These are phyloP conservation scores for Clarias batrachus DNA, from an alignment of 2,113 vertebrate species.

Conservation along the genomic window DNA sequence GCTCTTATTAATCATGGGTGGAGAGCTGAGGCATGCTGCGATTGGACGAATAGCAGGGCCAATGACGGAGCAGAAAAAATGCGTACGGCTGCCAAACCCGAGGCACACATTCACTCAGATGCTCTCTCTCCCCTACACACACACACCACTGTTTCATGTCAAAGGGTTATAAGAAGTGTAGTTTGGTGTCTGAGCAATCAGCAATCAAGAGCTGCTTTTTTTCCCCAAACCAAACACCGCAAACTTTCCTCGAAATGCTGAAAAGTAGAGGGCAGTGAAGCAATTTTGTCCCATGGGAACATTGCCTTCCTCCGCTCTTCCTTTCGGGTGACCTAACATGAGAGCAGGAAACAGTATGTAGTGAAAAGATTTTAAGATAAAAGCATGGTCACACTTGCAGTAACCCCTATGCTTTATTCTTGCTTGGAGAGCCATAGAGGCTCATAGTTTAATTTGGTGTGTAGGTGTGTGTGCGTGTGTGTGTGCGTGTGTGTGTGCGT, in stretches of 20 bases:
- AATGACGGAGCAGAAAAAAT: conserved; percentile 41
- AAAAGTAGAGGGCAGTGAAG: neutral
- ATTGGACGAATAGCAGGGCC: conserved; percentile 44
- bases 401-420: conserved; percentile 17
- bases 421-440: conserved; percentile 1
- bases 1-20: conserved; percentile 36
- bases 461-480: conserved; percentile 17
- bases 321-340: neutral
- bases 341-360: conserved; percentile 15
- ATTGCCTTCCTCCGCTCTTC: neutral
- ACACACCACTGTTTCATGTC: conserved; percentile 16
- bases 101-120: conserved; percentile 2
- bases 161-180: conserved; percentile 13
- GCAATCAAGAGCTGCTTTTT: neutral
- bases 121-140: neutral
- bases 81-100: conserved; percentile 29
- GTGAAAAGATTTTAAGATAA: neutral
- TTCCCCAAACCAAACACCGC: neutral
- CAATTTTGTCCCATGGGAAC: neutral
- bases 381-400: neutral
- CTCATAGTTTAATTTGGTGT: conserved; percentile 23
- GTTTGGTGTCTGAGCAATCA: neutral
- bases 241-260: neutral
- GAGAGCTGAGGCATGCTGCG: conserved; percentile 24
- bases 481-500: conserved; percentile 58